Percentiles rank a stretch among this genome's conserved stretches.
Conservation (phyloP, 2,888 invertebrate genomes). For the Tipula confusa region DNA sequence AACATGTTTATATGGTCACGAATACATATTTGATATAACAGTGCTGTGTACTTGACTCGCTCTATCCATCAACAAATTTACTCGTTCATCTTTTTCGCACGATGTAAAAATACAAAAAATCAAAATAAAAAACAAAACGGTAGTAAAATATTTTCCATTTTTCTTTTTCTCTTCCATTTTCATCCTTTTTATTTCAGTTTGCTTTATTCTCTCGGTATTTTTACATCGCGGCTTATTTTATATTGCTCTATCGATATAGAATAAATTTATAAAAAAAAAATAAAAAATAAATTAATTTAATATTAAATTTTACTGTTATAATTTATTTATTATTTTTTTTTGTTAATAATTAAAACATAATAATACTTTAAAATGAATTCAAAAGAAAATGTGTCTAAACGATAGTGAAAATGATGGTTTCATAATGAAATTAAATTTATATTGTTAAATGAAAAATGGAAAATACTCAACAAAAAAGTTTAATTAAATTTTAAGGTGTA, state of each 20-base stretch:
- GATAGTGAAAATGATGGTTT: not conserved
- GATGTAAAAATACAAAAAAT: no score
- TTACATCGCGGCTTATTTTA: not conserved
- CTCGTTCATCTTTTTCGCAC: not conserved
- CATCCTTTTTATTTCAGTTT: slow-evolving; percentile 3
- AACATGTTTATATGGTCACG: no score
- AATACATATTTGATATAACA: not conserved
- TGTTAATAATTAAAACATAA: not conserved
- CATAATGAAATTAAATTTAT: not conserved
- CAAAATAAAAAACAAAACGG: not conserved
- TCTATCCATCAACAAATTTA: not conserved
- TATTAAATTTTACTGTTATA: not conserved
- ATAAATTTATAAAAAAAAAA: not conserved
- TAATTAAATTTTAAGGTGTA: not conserved
- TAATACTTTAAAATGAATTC: not conserved
- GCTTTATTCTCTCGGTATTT: not conserved
- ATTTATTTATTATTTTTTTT: not conserved
- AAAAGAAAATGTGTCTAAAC: not conserved
- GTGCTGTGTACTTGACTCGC: not conserved
- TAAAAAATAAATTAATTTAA: not conserved
- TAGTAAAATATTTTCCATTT: not conserved
- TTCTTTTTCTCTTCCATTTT: not conserved
- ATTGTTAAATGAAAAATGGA: not conserved
- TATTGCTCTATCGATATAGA: not conserved
- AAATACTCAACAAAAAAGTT: not conserved